Base-by-base conservation (phyloP, 2,113 vertebrate genomes). In the Thomomys bottae region DNA sequence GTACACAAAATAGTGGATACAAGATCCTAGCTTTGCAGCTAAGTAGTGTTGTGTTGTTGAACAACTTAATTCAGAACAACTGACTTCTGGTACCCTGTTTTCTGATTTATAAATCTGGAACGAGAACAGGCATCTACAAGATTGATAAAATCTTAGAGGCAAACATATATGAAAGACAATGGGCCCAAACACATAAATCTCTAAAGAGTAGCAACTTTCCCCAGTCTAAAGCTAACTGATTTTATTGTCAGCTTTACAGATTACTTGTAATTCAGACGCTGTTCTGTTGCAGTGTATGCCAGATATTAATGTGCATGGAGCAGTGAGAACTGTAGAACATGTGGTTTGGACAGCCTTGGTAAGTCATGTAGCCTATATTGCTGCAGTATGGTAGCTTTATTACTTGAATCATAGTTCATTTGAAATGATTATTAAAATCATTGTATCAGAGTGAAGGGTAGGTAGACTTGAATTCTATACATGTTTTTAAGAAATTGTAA, bases 401-500 rank as follows among this genome's bases (percentile, higher is more conserved):
- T 54, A 17, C 4, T 54, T 54, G 14, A 54, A 54, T 54, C 15
- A 54, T 14, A 54, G 71, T 54, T 42, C 34, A 7, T 30, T 36
- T 34, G 12, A 68, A 91, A 80, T 83, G 28, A 79, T 79, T 32
- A 78, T 94, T 71, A 54, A 57, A 2, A 88, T 7, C 66, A 71
- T 24, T 78, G 15, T 66, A 54, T 54, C 49, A 54, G 49, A 54
- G 49, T 54, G 14, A 12, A 54, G 49, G 49, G 45, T 49, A 49
- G 45, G 9, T 17, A 54, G 49, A 54, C 14, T 54, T 54, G 49
- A 54, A 54, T 54, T 54, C 14, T 54, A n/a, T n/a, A n/a, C n/a
- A n/a, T n/a, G n/a, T n/a, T n/a, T 15, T 54, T 2, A 17, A 54
- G 11, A 4, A 12, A 54, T 54, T 54, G 18, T 54, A 54, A 54